Percentiles rank a stretch among this genome's conserved stretches.
Conservation (phyloP, 2,797 vertebrate genomes). For the Buphagus erythrorhynchus region DNA sequence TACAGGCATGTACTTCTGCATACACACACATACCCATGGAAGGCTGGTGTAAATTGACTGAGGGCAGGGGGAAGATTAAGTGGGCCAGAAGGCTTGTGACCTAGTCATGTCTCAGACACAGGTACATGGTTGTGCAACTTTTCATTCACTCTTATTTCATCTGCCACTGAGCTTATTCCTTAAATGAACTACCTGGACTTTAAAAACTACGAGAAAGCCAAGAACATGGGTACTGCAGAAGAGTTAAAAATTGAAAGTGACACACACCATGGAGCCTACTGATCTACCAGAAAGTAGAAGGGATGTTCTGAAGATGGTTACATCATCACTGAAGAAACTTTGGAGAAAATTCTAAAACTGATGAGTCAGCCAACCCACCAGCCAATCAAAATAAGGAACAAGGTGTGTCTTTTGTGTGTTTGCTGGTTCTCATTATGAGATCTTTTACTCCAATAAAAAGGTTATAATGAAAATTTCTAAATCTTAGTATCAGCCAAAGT, state of each 20-base stretch:
- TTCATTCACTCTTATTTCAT: neutral
- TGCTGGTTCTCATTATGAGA: neutral
- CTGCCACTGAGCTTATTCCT: neutral
- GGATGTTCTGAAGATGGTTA: neutral
- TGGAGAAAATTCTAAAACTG: neutral
- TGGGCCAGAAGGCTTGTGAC: neutral
- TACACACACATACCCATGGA: rapidly evolving
- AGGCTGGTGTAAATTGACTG: neutral
- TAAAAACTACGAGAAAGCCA: neutral
- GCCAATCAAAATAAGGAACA: neutral
- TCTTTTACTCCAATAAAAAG: neutral
- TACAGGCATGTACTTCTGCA: rapidly evolving
- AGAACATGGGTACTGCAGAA: neutral
- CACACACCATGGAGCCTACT: neutral
- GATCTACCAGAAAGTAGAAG: neutral
- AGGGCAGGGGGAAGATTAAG: neutral
- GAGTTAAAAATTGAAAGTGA: neutral
- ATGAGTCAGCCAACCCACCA: neutral
- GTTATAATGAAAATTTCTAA: neutral
- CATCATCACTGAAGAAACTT: neutral
- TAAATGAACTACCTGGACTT: neutral
- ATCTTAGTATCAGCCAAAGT: neutral
- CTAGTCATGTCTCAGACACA: neutral
- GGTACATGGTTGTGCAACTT: rapidly evolving
- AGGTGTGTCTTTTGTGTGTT: neutral